Base-by-base conservation (phyloP, 1,140 invertebrate genomes). In the Calliopsis andreniformis region DNA sequence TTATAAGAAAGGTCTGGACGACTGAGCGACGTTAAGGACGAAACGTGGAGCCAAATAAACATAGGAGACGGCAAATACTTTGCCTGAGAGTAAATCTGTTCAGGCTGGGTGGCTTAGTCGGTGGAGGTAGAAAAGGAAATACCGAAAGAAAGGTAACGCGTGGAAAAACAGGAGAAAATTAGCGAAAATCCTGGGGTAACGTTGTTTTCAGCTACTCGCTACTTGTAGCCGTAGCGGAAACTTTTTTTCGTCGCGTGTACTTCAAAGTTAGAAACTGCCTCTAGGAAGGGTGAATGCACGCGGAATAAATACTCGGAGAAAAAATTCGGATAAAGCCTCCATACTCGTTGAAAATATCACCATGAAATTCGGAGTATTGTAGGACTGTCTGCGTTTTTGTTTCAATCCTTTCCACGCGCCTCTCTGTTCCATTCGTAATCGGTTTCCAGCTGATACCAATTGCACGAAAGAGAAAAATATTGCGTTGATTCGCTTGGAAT, bases 161-260 rank as follows among this genome's bases (percentile, higher is more conserved):
- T 12, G 25, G 25, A 35, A 58, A 59, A 80, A 76, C 30, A 30
- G 51, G 2, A 51, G 51, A 70, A 80, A 82, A 76, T 80, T 80
- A 82, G 59, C 58, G 64, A 47, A 79, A 79, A 68, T 7, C n/a
- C 42, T 25, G 25, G 58, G 59, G 28, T 58, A 28, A 56, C 59
- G 47, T 67, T 80, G 76, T 82, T 76, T 75, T 71, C 12, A 12
- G 25, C 32, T 8, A 14, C 20, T 23, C 42, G 28, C 35, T 35
- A 58, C 51, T 28, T 28, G 75, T 32, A 43, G 45, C 62, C 28
- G 45, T 45, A 49, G n/a, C 61, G 45, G 35, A 8, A 63, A 76
- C 25, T 73, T 69, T 80, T 67, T 81, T 53, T 67, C 55, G 47
- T 56, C 28, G 47, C 49, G 30, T 49, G 67, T 69, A 62, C 56